Percentiles rank a stretch among this genome's conserved stretches.
Conservation (phyloP, 2,797 vertebrate species). For the Chloroceryle inda region DNA sequence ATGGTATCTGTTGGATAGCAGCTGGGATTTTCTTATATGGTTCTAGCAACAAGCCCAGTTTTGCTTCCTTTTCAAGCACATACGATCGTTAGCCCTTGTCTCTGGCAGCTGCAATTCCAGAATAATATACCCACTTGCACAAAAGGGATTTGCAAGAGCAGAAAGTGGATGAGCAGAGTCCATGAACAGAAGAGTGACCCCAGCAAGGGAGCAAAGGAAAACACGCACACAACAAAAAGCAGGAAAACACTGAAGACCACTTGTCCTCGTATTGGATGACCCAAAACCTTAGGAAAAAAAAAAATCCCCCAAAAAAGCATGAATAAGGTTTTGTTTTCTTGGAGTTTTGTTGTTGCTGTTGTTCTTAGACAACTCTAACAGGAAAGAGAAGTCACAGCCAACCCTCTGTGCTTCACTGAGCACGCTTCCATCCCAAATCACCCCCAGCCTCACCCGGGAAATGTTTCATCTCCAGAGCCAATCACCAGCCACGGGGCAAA, state of each 20-base stretch:
- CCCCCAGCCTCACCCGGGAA: neutral
- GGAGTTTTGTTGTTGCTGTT: no score
- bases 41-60: neutral
- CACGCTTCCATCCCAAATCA: neutral
- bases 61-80: neutral
- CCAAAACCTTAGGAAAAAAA: neutral
- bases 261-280: neutral
- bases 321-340: neutral
- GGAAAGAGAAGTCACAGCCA: neutral
- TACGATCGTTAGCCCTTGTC: neutral
- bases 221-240: neutral
- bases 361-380: neutral
- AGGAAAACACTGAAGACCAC: accelerated
- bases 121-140: neutral
- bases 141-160: neutral
- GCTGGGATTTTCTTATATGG: accelerated
- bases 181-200: neutral
- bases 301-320: neutral
- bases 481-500: slow-evolving; percentile 41
- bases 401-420: accelerated
- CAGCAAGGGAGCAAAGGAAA: neutral
- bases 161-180: neutral
- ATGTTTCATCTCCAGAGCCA: slow-evolving; percentile 15
- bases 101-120: neutral
- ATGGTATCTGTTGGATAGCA: neutral